phyloP scores from a whole-genome alignment of 2,113 vertebrate genomes.

The Cettia cetti region DNA sequence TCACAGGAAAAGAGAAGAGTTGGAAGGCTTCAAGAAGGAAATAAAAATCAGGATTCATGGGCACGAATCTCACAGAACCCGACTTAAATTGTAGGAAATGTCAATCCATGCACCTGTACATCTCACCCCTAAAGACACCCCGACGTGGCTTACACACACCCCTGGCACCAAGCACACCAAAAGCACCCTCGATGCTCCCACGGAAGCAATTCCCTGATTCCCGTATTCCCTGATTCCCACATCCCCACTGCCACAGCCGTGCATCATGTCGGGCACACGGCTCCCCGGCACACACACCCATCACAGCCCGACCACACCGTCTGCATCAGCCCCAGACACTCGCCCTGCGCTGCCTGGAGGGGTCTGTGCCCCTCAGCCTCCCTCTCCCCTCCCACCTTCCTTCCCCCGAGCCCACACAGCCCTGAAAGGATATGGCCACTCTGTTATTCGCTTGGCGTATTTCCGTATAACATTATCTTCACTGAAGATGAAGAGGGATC shows the following conservation, averaged over 20 bases:
- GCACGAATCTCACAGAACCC: neutral
- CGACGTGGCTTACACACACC: neutral
- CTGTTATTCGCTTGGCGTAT: slow-evolving; percentile 97
- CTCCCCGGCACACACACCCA: neutral
- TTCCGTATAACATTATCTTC: slow-evolving; percentile 97
- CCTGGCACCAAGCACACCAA: neutral
- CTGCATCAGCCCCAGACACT: neutral
- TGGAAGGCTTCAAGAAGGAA: neutral
- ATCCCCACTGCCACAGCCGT: neutral
- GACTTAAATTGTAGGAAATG: neutral
- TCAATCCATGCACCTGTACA: neutral
- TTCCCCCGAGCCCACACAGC: neutral
- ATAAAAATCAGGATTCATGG: neutral
- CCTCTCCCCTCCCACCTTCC: neutral
- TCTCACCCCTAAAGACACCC: neutral
- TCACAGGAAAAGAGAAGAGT: neutral
- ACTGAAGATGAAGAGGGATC: slow-evolving; percentile 97
- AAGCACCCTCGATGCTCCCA: neutral
- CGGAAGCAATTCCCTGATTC: neutral
- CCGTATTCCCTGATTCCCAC: neutral
- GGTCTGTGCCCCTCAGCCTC: neutral
- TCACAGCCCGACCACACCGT: neutral
- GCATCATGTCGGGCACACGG: neutral
- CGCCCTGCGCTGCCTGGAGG: neutral
- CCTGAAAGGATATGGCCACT: slow-evolving; percentile 98